Base-by-base conservation (phyloP, 2,113 vertebrate species). In the Taurulus bubalis region DNA sequence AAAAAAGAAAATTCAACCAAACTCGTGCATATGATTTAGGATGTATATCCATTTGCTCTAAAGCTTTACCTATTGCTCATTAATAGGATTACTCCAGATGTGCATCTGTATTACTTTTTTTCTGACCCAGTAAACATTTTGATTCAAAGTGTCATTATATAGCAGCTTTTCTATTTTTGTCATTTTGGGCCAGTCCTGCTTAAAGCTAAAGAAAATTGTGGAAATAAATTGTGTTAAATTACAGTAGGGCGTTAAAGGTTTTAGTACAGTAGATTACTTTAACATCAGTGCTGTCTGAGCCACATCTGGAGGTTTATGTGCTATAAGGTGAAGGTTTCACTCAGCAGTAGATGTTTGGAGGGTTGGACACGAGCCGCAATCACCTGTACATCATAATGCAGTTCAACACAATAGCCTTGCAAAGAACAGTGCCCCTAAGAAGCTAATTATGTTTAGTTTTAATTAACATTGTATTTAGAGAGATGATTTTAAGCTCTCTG, bases 301-400 rank as follows among this genome's bases (percentile, higher is more conserved):
- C 58, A 71, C 56, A 38, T 71, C 56, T 80, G 36, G 47, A 56
- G 56, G 42, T 38, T 30, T 36, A 9, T 53, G 58, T 67, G 58
- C 72, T 30, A 24, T 42, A 9, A 3, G 49, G 18, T 51, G 49
- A 51, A 8, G 30, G 30, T 47, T 47, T 30, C 20, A 24, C 8
- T 67, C 2, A 20, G 7, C 20, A 49, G 38, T 56, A 45, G 2
- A 38, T 0, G 1, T 60, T 2, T 83, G 59, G 20, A 12, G 45
- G 26, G 73, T 47, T 58, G 78, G 80, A 84, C 49, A 77, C 59
- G 64, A 77, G 47, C 62, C 65, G 71, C 62, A 60, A 34, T 56
- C 68, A 32, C 65, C 60, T 75, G 55, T 22, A 30, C 26, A 10
- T 40, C 24, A 22, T 53, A 47, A 70, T 67, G 30, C 45, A 67